phyloP scores from a whole-genome alignment of 2,888 invertebrate species.

The Nemoura dubitans region DNA sequence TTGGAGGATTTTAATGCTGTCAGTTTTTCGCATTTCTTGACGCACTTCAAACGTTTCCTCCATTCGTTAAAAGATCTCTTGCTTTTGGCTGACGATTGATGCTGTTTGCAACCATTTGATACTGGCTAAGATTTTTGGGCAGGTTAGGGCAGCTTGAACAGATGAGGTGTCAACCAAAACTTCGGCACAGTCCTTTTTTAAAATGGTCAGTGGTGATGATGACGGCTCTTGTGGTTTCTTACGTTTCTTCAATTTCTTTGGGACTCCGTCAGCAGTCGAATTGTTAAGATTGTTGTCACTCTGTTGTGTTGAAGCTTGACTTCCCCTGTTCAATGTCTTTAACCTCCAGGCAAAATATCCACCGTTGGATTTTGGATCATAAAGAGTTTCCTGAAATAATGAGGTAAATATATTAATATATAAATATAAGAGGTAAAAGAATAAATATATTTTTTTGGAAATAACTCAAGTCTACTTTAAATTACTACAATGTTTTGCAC shows the following conservation, averaged over 20 bases:
- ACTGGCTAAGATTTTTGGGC: background rate
- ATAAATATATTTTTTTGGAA: too few relatives aligned
- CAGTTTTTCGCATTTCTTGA: background rate
- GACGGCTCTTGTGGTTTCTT: background rate
- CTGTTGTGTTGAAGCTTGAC: background rate
- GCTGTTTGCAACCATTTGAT: background rate
- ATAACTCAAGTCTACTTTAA: too few relatives aligned
- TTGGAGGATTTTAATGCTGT: background rate
- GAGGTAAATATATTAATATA: too few relatives aligned
- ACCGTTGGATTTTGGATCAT: background rate
- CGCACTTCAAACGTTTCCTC: background rate
- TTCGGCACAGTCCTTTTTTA: background rate
- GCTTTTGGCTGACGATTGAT: background rate
- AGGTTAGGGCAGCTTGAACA: background rate
- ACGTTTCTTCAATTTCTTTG: background rate
- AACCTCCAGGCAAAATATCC: background rate
- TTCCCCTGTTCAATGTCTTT: background rate
- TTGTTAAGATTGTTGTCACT: background rate
- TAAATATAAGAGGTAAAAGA: too few relatives aligned
- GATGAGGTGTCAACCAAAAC: background rate
- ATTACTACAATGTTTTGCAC: too few relatives aligned
- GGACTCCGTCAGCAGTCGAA: background rate
- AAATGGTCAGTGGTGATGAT: background rate
- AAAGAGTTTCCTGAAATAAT: too few relatives aligned
- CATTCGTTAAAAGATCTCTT: background rate